Evolutionary conservation across 2,888 invertebrate species (phyloP).

Genomic region (Hemaris fuciformis): DNA sequence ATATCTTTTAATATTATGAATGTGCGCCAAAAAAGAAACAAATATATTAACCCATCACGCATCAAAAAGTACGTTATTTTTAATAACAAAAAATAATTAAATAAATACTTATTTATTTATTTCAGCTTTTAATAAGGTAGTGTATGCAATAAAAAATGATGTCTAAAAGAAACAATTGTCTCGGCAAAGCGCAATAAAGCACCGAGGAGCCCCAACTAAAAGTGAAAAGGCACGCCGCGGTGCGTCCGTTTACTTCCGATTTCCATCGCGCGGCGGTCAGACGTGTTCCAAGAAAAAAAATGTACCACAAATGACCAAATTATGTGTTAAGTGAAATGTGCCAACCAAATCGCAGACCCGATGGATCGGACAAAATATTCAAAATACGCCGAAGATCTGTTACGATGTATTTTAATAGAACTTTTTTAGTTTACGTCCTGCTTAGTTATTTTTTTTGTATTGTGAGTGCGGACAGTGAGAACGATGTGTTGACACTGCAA

Average conservation of each 20-base stretch:
- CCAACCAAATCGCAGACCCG: conserved; percentile 42
- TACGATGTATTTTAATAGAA: conserved; percentile 34
- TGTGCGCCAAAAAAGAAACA: no score
- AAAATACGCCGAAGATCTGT: conserved; percentile 63
- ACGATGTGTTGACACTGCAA: conserved; percentile 72
- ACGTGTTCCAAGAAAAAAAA: conserved; percentile 45
- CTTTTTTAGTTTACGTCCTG: conserved; percentile 33
- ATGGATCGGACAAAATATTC: conserved; percentile 50
- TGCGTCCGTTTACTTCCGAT: conserved; percentile 67
- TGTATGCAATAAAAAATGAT: neutral
- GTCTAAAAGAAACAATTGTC: neutral
- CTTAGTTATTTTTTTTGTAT: conserved; percentile 38
- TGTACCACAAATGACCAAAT: conserved; percentile 24
- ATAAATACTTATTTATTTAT: neutral
- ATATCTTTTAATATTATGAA: no score
- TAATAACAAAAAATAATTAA: neutral
- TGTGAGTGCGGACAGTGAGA: conserved; percentile 59
- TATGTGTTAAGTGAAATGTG: conserved; percentile 53
- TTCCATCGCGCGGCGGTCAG: conserved; percentile 54
- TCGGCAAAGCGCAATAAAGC: neutral
- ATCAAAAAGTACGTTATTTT: neutral
- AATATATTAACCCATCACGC: neutral
- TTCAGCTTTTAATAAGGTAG: neutral
- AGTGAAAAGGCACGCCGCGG: conserved; percentile 67
- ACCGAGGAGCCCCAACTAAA: conserved; percentile 42